Evolutionary conservation across 2,113 vertebrate species (phyloP).

Genomic region (Ondatra zibethicus): DNA sequence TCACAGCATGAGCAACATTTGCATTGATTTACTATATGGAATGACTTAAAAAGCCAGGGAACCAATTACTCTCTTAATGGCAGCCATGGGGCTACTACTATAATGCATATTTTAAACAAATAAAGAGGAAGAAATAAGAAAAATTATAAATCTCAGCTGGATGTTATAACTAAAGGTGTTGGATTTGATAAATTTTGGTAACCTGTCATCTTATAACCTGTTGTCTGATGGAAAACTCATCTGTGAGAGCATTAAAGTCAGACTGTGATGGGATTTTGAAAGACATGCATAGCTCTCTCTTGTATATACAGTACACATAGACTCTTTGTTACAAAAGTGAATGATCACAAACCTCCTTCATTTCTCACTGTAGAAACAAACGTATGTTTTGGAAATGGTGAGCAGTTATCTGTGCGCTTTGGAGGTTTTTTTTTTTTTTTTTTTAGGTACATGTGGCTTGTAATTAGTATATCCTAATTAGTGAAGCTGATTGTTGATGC

Average conservation of each 20-base stretch:
- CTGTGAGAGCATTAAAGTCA: not conserved
- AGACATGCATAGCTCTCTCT: not conserved
- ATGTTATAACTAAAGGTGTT: constrained; percentile 17
- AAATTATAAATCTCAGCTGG: constrained; percentile 10
- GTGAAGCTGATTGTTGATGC: not conserved
- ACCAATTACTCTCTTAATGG: constrained; percentile 52
- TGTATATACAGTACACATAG: not conserved
- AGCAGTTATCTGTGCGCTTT: not conserved
- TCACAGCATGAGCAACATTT: constrained; percentile 47
- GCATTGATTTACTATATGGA: constrained; percentile 54
- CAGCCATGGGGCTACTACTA: not conserved
- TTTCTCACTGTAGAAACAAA: not conserved
- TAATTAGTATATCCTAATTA: not conserved
- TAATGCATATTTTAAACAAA: constrained; percentile 53
- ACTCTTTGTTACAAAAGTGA: constrained; percentile 33
- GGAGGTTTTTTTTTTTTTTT: not conserved
- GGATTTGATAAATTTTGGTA: constrained; percentile 43
- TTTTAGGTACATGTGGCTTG: not conserved
- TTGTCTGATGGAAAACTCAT: not conserved
- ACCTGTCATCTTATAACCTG: constrained; percentile 22
- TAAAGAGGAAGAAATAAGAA: constrained; percentile 43
- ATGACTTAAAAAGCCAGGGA: constrained; percentile 48
- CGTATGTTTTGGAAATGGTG: not conserved
- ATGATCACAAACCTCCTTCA: not conserved
- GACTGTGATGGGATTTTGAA: not conserved